Conservation (phyloP, 2,888 invertebrate genomes). For the Nemapogon koenigi region DNA sequence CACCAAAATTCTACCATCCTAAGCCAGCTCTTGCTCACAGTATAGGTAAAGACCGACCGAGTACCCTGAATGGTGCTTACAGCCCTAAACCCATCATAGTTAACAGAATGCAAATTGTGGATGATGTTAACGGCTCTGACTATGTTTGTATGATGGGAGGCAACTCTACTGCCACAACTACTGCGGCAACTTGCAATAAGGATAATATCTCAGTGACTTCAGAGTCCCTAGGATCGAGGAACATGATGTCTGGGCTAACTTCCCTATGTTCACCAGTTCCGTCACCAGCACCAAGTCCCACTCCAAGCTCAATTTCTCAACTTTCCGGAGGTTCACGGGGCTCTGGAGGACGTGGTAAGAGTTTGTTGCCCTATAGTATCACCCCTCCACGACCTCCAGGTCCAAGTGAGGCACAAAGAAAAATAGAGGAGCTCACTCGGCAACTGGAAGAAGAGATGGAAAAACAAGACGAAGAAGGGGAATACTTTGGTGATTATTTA, state of each 20-base stretch:
- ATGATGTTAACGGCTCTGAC: constrained; percentile 79
- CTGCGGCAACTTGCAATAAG: constrained; percentile 39
- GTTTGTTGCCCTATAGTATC: constrained; percentile 84
- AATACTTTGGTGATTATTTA: constrained; percentile 97
- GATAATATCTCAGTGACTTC: constrained; percentile 45
- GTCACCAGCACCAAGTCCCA: constrained; percentile 69
- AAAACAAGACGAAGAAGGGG: constrained; percentile 92
- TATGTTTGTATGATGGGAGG: constrained; percentile 88
- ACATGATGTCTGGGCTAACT: constrained; percentile 46
- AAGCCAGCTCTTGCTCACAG: constrained; percentile 67
- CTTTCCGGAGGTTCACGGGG: constrained; percentile 66
- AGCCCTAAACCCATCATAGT: constrained; percentile 29
- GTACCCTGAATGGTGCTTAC: constrained; percentile 38
- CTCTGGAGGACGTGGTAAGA: constrained; percentile 66
- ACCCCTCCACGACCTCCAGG: constrained; percentile 88
- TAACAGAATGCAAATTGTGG: constrained; percentile 60
- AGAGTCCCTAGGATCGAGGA: constrained; percentile 43
- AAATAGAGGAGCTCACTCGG: constrained; percentile 90
- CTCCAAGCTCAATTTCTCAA: constrained; percentile 68
- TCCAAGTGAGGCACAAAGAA: constrained; percentile 91
- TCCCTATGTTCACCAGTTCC: constrained; percentile 59
- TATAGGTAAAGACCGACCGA: constrained; percentile 43
- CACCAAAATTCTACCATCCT: constrained; percentile 63
- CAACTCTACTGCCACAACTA: constrained; percentile 48
- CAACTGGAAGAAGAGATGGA: constrained; percentile 96